Percentiles rank a stretch among this genome's conserved stretches.
Evolutionary conservation across 1,140 invertebrate genomes (phyloP).

Genomic region (Cydia pomonella): DNA sequence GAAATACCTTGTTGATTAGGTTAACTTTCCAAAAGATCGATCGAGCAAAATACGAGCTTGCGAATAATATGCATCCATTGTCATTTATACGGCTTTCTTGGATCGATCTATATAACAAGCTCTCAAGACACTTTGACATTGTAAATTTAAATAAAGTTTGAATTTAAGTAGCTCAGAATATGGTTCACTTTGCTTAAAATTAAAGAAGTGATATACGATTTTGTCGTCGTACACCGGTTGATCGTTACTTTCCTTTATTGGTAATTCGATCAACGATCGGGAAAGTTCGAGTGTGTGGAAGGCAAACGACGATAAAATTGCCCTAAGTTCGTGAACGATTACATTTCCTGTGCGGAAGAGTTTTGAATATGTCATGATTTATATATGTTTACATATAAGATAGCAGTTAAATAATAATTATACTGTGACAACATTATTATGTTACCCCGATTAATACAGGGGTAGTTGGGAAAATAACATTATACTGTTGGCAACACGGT

Average conservation of each 20-base stretch:
- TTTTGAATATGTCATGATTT: no score
- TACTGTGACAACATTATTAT: no score
- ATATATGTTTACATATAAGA: no score
- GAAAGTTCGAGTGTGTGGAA: conserved; percentile 29
- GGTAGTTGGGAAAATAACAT: no score
- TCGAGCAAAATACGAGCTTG: neutral
- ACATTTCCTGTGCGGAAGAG: conserved; percentile 10
- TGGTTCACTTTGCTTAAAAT: conserved; percentile 5
- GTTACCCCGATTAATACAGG: no score
- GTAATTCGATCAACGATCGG: conserved; percentile 30
- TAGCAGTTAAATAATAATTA: no score
- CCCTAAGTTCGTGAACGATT: conserved; percentile 1
- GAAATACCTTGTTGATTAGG: no score
- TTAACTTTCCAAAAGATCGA: neutral
- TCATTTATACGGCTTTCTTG: neutral
- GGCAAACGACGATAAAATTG: conserved; percentile 31
- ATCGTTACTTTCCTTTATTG: conserved; percentile 24
- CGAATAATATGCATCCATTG: neutral
- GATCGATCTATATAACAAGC: neutral
- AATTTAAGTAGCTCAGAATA: neutral
- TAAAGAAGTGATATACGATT: neutral
- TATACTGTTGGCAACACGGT: no score
- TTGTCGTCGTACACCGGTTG: neutral
- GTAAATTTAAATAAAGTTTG: neutral
- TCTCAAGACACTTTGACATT: neutral